Conservation (phyloP, 92 coral and sea anemone genomes). For the Bergia puertoricense region DNA sequence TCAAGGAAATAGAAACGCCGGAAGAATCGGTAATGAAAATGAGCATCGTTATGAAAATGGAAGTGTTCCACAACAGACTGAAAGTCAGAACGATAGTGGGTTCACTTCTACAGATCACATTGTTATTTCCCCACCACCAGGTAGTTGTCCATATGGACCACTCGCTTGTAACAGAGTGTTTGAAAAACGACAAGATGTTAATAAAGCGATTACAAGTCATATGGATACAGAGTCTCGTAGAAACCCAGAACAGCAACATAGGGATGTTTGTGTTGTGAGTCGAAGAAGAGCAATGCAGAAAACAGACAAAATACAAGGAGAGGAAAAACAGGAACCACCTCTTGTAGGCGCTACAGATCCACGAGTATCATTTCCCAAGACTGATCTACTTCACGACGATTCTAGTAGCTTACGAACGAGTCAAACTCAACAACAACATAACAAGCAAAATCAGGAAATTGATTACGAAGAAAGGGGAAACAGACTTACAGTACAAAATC, state of each 20-base stretch:
- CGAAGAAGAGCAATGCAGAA: background rate
- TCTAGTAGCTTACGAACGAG: background rate
- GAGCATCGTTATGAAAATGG: background rate
- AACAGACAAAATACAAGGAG: background rate
- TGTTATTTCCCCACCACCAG: background rate
- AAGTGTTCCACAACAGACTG: background rate
- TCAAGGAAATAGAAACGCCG: background rate
- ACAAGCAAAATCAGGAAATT: background rate
- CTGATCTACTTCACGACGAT: background rate
- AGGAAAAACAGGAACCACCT: background rate
- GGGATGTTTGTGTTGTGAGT: background rate
- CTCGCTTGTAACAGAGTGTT: background rate
- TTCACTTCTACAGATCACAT: slow-evolving; percentile 23
- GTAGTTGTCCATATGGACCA: background rate
- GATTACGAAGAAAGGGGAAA: background rate
- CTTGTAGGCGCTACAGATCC: background rate
- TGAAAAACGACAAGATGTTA: background rate
- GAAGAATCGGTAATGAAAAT: background rate
- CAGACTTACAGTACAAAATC: background rate
- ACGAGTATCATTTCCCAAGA: background rate
- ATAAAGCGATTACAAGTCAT: background rate
- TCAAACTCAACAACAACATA: background rate
- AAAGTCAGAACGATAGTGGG: slow-evolving; percentile 30
- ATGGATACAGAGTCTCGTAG: background rate
- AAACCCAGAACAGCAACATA: background rate